Percentiles rank a stretch among this genome's conserved stretches.
Evolutionary conservation across 2,113 vertebrate genomes (phyloP).

Genomic region (Climacteris rufus): DNA sequence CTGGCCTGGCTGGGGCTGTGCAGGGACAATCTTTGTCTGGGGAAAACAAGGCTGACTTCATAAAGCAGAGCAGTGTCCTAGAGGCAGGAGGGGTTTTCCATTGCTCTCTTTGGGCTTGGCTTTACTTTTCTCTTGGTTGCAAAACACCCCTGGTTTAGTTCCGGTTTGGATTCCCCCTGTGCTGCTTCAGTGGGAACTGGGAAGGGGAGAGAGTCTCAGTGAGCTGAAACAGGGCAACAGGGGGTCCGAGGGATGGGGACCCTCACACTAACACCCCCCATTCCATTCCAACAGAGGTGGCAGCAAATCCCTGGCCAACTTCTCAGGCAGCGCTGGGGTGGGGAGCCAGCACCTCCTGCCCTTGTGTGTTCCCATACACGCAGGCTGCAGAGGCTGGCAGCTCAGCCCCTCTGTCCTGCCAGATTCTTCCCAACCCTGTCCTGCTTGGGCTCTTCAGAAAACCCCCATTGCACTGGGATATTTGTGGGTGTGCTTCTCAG

Average conservation of each 20-base stretch:
- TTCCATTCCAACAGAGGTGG: not conserved
- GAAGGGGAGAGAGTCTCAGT: not conserved
- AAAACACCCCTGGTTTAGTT: not conserved
- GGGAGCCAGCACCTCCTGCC: not conserved
- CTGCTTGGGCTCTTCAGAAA: not conserved
- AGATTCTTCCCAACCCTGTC: not conserved
- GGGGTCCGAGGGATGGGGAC: fast-evolving
- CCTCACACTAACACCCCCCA: fast-evolving
- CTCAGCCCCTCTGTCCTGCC: fast-evolving
- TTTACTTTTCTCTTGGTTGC: not conserved
- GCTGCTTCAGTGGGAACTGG: not conserved
- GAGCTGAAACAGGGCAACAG: not conserved
- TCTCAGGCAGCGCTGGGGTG: not conserved
- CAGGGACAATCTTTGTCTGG: fast-evolving
- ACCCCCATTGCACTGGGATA: not conserved
- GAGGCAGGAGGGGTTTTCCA: not conserved
- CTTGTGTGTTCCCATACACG: fast-evolving
- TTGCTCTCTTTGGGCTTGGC: fast-evolving
- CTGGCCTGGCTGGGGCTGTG: not conserved
- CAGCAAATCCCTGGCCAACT: not conserved
- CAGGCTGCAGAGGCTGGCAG: not conserved
- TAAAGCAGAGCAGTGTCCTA: not conserved
- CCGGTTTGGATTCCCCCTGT: not conserved
- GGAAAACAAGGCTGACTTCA: not conserved
- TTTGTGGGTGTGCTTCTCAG: not conserved